Evolutionary conservation across 1,140 invertebrate species (phyloP).

Genomic region (Lordiphosa clarofinis): DNA sequence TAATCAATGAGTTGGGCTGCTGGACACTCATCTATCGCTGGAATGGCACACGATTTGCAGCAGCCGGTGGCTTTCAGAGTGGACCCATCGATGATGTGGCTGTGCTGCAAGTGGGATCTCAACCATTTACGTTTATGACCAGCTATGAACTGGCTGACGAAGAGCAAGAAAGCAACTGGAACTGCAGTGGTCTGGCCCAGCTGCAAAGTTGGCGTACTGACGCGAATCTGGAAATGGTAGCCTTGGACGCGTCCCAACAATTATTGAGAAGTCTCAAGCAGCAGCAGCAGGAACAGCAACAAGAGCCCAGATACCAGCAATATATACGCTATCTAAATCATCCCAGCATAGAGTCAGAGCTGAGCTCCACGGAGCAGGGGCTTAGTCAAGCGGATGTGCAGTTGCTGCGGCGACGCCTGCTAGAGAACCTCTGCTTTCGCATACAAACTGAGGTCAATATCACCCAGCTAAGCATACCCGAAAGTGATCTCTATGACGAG

Average conservation of each 20-base stretch:
- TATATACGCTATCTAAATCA: conserved; percentile 42
- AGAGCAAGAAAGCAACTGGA: conserved; percentile 34
- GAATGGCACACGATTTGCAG: conserved; percentile 36
- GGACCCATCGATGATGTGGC: conserved; percentile 56
- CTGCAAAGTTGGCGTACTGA: conserved; percentile 42
- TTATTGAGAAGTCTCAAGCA: conserved; percentile 30
- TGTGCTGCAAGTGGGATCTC: conserved; percentile 24
- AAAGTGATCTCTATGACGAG: conserved; percentile 68
- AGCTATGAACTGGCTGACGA: conserved; percentile 47
- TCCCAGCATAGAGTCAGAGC: conserved; percentile 30
- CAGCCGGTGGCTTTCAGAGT: conserved; percentile 33
- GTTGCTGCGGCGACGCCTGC: conserved; percentile 25
- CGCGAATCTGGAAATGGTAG: conserved; percentile 7
- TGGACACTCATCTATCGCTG: conserved; percentile 51
- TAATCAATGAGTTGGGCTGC: conserved; percentile 58
- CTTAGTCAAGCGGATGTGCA: conserved; percentile 18
- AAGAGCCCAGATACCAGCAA: conserved; percentile 38
- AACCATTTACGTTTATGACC: conserved; percentile 56
- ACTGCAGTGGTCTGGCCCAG: conserved; percentile 30
- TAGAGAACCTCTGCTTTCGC: conserved; percentile 46
- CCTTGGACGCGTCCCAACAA: conserved; percentile 13
- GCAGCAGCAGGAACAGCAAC: conserved; percentile 20
- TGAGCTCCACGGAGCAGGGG: conserved; percentile 6
- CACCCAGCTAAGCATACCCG: conserved; percentile 69
- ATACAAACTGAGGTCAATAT: conserved; percentile 66